Base-by-base conservation (phyloP, 2,888 invertebrate species). In the Cactoblastis cactorum region DNA sequence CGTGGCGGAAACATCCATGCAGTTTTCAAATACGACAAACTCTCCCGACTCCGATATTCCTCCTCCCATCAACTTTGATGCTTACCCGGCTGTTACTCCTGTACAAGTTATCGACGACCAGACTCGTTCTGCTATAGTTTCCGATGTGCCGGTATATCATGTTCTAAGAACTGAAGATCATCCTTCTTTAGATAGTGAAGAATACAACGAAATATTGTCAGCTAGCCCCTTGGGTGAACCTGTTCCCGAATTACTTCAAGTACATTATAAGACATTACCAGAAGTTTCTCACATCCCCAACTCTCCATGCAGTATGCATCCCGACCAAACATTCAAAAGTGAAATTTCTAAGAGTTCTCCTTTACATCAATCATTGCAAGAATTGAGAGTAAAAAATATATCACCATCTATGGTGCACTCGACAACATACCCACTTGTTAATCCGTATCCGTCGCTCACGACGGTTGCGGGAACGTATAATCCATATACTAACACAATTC, bases 381-480 rank as follows among this genome's bases (percentile, higher is more conserved):
- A 87, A 58, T 63, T 85, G 45, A 74, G 86, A 61, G 69, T 76
- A 48, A 79, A 70, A 57, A 78, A 69, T 50, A 52, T 75, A 53
- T 67, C 82, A 49, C 71, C 80, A 35, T 73, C 69, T 55, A 81
- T 90, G 83, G 79, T 79, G 37, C 83, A 87, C 67, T 87, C 90
- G 38, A 75, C 80, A 49, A 86, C 90, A 47, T 86, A 88, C 68
- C 85, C 91, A 54, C 83, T 84, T 52, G 72, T 80, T 51, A 83
- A 88, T 66, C 83, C 90, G 45, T 88, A 85, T 61, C 84, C 90
- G 58, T 78, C 84, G 63, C 63, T 90, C 62, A 85, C 90, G 55
- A 85, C 90, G 48, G 89, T 90, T 51, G 88, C 88, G 52, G 89
- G 88, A 56, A 83, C 86, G 45, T 88, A 80, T 65, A 89, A 88